Evolutionary conservation across 1,140 invertebrate species (phyloP), one percentile per base, ranked within the genome.

Genomic region (Drosophila ambigua): DNA sequence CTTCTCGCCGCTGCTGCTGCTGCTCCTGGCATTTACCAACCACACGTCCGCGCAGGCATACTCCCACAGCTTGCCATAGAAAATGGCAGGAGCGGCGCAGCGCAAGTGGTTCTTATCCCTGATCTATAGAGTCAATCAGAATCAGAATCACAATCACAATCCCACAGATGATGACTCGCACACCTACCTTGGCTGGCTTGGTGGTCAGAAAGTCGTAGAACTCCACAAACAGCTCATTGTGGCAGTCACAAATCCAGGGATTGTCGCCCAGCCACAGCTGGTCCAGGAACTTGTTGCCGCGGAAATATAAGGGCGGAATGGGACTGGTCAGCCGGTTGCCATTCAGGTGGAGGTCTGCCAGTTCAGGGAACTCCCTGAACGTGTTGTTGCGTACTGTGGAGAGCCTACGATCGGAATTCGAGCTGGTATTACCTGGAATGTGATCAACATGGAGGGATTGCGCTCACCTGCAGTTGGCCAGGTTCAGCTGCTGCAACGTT

Each of bases 211-310:
- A 96, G 49, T 93, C 91, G 64, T 94, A 95, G 71, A 94, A 94
- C 23, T 93, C 88, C 59, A 93, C 92, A 69, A 96, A 92, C 44
- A 94, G 92, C 0, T 77, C 59, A 69, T 93, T 93, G 5, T 78
- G 71, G 68, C 95, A 96, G 60, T 96, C 94, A 82, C 95, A 96
- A 59, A 94, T 91, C 95, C 95, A 96, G 62, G 95, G 95, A 92
- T 96, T 96, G 55, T 96, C 94, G 9, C 93, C 92, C 45, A 96
- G 72, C 82, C 93, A 92, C 8, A 95, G 81, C 55, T 90, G 91
- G 54, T 92, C 89, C n/a, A 95, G 77, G 60, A 94, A 93, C 50
- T 84, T 81, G 83, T 96, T 95, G n/a, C 92, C 92, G 0, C 92
- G 90, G 79, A 96, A 96, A 72, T 93, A 93, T n/a, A 88, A 89